Evolutionary conservation across 2,113 vertebrate genomes (phyloP), one percentile per base, ranked within the genome.

Genomic region (Cynocephalus volans): DNA sequence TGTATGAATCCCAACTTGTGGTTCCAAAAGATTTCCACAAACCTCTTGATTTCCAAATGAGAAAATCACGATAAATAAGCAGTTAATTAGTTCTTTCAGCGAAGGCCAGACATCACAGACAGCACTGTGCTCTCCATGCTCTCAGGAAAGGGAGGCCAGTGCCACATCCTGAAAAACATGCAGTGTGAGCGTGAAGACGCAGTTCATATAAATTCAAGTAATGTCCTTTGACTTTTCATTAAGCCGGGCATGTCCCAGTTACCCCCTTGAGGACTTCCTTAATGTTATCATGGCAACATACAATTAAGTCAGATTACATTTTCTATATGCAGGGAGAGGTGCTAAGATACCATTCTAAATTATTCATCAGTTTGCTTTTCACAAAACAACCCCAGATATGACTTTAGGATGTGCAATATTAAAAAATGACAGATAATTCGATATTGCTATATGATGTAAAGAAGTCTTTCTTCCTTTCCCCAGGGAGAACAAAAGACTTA

Each of bases 301-400:
- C 98, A 98, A 98, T 98, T 99, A 99, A 98, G 98, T 98, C 97
- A 96, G 97, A 98, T 98, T 98, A 97, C 94, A 97, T 98, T 98
- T 97, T 98, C 98, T 97, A 95, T 96, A 97, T 95, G 84, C 90
- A 96, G 93, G 93, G 72, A 97, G 89, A 98, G 96, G 97, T 97
- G 93, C 96, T 97, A 96, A 97, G 96, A 98, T 98, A 97, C 80
- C 90, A 84, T 96, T 97, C 64, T 98, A 98, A 98, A 98, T 99
- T 98, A 99, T 98, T 98, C 97, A 98, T 98, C 96, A 97, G 95
- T 97, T 98, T 95, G 88, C 97, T 98, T 96, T 95, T 97, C 92
- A 97, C 79, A 85, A 96, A 97, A 95, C 83, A 83, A 82, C 84
- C 94, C 95, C 95, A 98, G 95, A 97, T 97, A 97, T 96, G 88